These are phyloP conservation scores for Eurois occulta DNA, from an alignment of 2,888 invertebrate species.

Conservation along the genomic window DNA sequence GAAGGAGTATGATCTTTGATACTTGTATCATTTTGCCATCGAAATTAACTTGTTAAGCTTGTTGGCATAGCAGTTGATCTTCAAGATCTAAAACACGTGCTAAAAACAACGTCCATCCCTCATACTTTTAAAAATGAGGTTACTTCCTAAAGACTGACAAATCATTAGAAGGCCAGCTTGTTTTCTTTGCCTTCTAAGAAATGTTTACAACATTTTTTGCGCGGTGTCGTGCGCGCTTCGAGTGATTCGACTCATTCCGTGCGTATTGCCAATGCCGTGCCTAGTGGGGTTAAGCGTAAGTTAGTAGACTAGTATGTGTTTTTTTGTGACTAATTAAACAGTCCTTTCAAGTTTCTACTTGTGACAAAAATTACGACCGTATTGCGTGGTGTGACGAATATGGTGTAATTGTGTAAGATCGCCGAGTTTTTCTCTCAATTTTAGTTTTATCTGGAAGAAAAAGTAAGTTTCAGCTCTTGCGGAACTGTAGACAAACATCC, in stretches of 20 bases:
- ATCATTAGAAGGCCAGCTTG: constrained; percentile 37
- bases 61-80: not conserved
- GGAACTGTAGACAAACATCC: not conserved
- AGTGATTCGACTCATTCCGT: constrained; percentile 1
- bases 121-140: not conserved
- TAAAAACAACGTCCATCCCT: not conserved
- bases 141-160: constrained; percentile 20
- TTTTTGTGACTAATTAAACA: constrained; percentile 22
- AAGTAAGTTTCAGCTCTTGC: not conserved
- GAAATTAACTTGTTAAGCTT: not conserved
- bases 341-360: constrained; percentile 11
- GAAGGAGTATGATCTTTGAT: not conserved
- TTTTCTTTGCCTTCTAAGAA: constrained; percentile 32
- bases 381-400: not conserved
- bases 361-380: not conserved
- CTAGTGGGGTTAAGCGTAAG: not conserved
- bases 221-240: constrained; percentile 4
- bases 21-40: not conserved
- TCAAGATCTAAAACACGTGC: not conserved
- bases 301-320: not conserved
- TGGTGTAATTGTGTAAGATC: not conserved
- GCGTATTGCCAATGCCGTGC: not conserved
- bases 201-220: constrained; percentile 51
- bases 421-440: not conserved
- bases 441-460: not conserved